Base-by-base conservation (phyloP, 37 sponge, comb jelly and placozoan species). In the Theonella swinhoei region DNA sequence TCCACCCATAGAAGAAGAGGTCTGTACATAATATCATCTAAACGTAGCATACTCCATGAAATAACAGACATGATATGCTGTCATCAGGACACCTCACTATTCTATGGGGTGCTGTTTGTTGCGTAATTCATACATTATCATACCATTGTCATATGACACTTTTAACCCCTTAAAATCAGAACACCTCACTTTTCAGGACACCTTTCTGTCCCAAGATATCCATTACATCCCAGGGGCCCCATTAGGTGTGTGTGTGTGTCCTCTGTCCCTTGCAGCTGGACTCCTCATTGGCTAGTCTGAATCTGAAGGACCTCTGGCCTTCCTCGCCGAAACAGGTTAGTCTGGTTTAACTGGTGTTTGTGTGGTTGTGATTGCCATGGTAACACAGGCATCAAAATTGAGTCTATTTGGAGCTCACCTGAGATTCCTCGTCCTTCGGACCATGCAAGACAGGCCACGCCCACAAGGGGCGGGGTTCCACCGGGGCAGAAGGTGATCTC, bases 341-440 rank as follows among this genome's bases (percentile, higher is more conserved):
- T n/a, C n/a, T n/a, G n/a, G n/a, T n/a, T n/a, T 74, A 23, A 40
- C 20, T 34, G 35, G 22, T 17, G n/a, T n/a, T n/a, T n/a, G n/a
- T n/a, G n/a, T n/a, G n/a, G n/a, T n/a, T n/a, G n/a, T n/a, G n/a
- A n/a, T n/a, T n/a, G n/a, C n/a, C n/a, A n/a, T n/a, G n/a, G n/a
- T n/a, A n/a, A n/a, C n/a, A n/a, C n/a, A n/a, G n/a, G n/a, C n/a
- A n/a, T n/a, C n/a, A n/a, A n/a, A n/a, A n/a, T n/a, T n/a, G 59
- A 72, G 24, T 76, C 70, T 29, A 86, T 86, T 62, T 86, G 86
- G 86, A 79, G 78, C 78, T 77, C 86, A 30, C 86, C 79, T 26
- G 54, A 59, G 59, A 24, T 86, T 14, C 80, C 72, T 31, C 41
- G 54, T 7, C 54, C 54, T 7, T 14, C 11, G 54, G 54, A 47